phyloP scores from a whole-genome alignment of 35 echinoderm and acorn worm species.

The Heliocidaris erythrogramma region DNA sequence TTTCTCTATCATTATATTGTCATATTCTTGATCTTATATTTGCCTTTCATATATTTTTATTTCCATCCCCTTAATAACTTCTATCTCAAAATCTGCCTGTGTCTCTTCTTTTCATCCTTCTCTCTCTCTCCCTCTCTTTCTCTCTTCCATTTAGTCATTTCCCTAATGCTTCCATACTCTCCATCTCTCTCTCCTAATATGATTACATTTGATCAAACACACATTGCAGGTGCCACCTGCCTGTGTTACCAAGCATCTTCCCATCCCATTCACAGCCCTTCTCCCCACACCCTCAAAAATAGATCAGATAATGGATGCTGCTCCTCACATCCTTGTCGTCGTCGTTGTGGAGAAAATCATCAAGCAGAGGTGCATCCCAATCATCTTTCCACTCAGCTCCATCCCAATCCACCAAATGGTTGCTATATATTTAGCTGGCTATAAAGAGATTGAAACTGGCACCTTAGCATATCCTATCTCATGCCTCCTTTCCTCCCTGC shows the following conservation, averaged over 20 bases:
- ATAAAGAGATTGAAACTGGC: background rate
- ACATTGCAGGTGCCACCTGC: conserved; percentile 23
- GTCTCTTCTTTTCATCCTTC: background rate
- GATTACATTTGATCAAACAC: conserved; percentile 28
- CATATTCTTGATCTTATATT: background rate
- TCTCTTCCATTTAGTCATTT: background rate
- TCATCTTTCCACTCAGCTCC: background rate
- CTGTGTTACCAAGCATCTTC: background rate
- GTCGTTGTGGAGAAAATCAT: background rate
- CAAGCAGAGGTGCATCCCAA: background rate
- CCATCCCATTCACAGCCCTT: background rate
- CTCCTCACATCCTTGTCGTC: background rate
- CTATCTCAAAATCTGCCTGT: background rate
- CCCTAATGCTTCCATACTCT: background rate
- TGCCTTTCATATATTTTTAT: background rate
- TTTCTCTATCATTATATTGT: background rate
- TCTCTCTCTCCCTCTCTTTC: background rate
- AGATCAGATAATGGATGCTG: conserved; percentile 32
- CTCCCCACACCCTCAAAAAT: background rate
- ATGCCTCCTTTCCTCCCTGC: background rate
- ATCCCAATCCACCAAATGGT: conserved; percentile 9
- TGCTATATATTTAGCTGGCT: background rate
- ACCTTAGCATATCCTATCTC: background rate
- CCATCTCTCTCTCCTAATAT: background rate
- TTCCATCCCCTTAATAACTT: background rate